phyloP scores from a whole-genome alignment of 2,888 invertebrate genomes.

The Pseudeuparius sepicola region DNA sequence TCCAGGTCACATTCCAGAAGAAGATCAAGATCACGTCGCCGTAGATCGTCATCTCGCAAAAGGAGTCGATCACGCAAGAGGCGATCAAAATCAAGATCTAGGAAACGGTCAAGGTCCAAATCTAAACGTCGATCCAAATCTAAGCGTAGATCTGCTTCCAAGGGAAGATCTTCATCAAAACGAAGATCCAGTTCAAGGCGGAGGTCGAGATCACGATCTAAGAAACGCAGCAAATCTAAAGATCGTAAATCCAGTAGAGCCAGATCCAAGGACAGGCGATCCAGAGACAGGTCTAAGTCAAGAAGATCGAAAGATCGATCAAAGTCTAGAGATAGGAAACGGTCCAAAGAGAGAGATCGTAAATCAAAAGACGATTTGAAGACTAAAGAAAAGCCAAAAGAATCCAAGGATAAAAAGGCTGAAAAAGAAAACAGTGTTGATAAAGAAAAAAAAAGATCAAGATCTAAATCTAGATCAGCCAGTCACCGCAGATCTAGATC shows the following conservation, averaged over 20 bases:
- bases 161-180: constrained; percentile 21
- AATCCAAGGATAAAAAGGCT: constrained; percentile 28
- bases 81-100: constrained; percentile 44
- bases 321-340: constrained; percentile 23
- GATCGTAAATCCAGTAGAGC: constrained; percentile 24
- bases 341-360: constrained; percentile 18
- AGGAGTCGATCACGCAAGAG: constrained; percentile 45
- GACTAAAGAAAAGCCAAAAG: constrained; percentile 22
- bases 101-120: constrained; percentile 30
- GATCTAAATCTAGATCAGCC: constrained; percentile 47
- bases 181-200: constrained; percentile 24
- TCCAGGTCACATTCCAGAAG: constrained; percentile 48
- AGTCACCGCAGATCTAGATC: constrained; percentile 47
- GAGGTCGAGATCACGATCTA: constrained; percentile 41
- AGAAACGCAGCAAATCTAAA: constrained; percentile 27
- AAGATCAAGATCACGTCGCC: constrained; percentile 25
- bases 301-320: constrained; percentile 12
- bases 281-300: constrained; percentile 20
- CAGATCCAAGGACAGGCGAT: constrained; percentile 15
- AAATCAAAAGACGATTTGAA: constrained; percentile 26
- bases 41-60: constrained; percentile 49
- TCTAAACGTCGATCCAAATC: constrained; percentile 19
- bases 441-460: constrained; percentile 28
- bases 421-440: constrained; percentile 30
- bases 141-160: constrained; percentile 6